Evolutionary conservation across 2,113 vertebrate species (phyloP), one percentile per base, ranked within the genome.

Genomic region (Anthoscopus minutus): DNA sequence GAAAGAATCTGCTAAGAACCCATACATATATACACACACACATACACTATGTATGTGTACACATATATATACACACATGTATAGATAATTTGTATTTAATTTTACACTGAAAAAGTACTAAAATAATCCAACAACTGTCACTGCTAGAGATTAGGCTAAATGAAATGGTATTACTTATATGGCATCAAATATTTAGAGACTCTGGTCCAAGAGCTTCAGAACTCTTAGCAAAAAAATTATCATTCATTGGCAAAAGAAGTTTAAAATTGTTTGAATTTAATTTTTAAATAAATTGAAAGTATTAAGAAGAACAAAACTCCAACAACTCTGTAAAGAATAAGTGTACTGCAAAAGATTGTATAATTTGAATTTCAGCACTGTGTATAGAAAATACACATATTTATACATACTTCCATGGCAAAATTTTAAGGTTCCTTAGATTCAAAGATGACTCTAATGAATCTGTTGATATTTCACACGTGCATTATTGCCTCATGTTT

Each of bases 51-150:
- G 48, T 51, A 64, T 88, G 71, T 69, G 82, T 60, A 86, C 58
- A 85, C 53, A 81, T 31, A 56, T 31, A 56, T 33, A 62, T 54
- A 83, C 9, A 90, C 20, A 90, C 19, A 62, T 4, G 28, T 45
- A 81, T 31, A 73, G n/a, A 53, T 61, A 66, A 51, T 64, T 35
- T n/a, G 30, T 40, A 70, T 44, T 72, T 65, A 67, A 85, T 88
- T 95, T 94, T 67, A 94, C 48, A 65, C 66, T 88, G 66, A 80
- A n/a, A 73, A 86, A 86, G 66, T 58, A 50, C 81, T 94, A 88
- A 82, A 92, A 86, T 54, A 77, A 65, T 57, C 37, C 58, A 94
- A 77, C 20, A 92, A 61, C 71, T 65, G 50, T 19, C 48, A 89
- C 54, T 66, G 45, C 74, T 94, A 93, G 66, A 92, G 42, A 91